Evolutionary conservation across 2,797 vertebrate genomes (phyloP), one percentile per base, ranked within the genome.

Genomic region (Rhabdomys pumilio): DNA sequence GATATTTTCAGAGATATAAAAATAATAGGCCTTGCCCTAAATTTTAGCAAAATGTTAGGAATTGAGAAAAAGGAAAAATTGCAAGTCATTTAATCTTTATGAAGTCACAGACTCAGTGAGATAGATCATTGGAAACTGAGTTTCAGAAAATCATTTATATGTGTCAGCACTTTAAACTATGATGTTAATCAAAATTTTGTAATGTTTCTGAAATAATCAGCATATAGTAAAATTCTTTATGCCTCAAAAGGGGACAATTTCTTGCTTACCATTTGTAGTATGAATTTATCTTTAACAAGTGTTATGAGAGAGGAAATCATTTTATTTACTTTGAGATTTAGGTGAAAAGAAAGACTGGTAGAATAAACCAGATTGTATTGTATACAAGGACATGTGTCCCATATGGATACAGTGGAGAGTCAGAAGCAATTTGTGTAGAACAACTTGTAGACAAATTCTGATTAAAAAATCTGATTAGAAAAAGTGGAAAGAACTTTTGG

Each of bases 1-100:
- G 12, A 26, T 38, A 10, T 82, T 93, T 93, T 69, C 41, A 96
- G 88, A 82, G 14, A 73, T 79, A 20, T 88, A 76, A 93, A 94
- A 86, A 24, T 85, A 61, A 81, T 26, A 9, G 2, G 15, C 29
- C 7, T 63, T n/a, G 10, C 17, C 47, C 9, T 22, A 6, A 50
- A 20, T 34, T 91, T 41, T 2, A 94, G 47, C 85, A 80, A 93
- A 50, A 67, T 79, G 26, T 67, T 77, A 69, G 2, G 3, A 50
- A 57, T 14, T 44, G 3, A 89, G 85, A 77, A 81, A 1, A 85
- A 76, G 65, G 22, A 89, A 4, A 75, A 63, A 81, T 89, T 38
- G 34, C 2, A 17, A 87, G 2, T 22, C 75, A 65, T 89, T 34
- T 10, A 44, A 19, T 82, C 41, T 72, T 73, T 76, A 81, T 90